Evolutionary conservation across 2,797 vertebrate genomes (phyloP).

Genomic region (Momotus momota): DNA sequence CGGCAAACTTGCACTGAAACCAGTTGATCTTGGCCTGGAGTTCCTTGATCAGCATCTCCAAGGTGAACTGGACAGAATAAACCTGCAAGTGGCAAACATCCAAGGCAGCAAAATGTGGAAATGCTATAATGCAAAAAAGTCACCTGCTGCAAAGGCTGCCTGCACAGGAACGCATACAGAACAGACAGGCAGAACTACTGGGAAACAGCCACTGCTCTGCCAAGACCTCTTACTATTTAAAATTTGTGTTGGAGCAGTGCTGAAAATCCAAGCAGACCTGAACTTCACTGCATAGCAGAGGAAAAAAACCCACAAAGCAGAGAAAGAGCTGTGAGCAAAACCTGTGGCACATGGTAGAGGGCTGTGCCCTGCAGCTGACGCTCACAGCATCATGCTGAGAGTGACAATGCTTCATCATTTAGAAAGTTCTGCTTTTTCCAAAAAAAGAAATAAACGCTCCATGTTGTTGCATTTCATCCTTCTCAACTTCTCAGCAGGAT

Average conservation of each 20-base stretch:
- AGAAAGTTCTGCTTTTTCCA: not conserved
- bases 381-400: not conserved
- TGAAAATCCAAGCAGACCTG: not conserved
- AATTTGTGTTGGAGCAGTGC: not conserved
- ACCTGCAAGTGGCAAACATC: not conserved
- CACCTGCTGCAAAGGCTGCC: not conserved
- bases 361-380: not conserved
- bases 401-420: not conserved
- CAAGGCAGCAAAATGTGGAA: not conserved
- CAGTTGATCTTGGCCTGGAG: not conserved
- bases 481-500: not conserved
- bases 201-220: not conserved
- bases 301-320: not conserved
- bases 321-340: not conserved
- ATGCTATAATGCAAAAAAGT: not conserved
- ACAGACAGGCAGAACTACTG: not conserved
- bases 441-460: not conserved
- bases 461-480: not conserved
- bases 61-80: not conserved
- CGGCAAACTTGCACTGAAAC: not conserved
- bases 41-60: not conserved
- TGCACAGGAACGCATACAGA: not conserved
- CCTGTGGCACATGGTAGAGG: not conserved
- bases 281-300: not conserved
- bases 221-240: not conserved